Conservation (phyloP, 2,888 invertebrate species). For the Chrysolina haemoptera region DNA sequence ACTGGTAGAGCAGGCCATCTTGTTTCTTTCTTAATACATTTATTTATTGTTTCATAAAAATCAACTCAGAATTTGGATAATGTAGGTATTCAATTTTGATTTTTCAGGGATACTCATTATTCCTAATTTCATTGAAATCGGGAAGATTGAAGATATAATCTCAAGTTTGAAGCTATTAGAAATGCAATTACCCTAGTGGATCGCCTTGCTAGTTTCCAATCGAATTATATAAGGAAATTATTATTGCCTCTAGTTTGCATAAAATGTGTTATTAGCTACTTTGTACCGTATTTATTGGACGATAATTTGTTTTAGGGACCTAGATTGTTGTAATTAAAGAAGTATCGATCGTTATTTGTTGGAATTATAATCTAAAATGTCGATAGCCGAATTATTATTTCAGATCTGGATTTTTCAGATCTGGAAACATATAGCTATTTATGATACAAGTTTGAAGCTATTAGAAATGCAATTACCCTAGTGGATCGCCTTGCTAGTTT, state of each 20-base stretch:
- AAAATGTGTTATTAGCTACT: not conserved
- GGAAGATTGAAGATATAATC: too few species aligned
- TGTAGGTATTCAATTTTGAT: too few species aligned
- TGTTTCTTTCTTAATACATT: too few species aligned
- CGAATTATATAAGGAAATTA: not conserved
- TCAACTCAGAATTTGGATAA: too few species aligned
- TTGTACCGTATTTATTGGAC: not conserved
- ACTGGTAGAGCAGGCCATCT: too few species aligned
- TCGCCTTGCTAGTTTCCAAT: not conserved
- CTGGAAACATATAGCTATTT: too few species aligned
- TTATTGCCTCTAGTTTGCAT: not conserved
- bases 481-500: not conserved
- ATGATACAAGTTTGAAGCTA: not conserved
- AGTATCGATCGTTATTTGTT: not conserved
- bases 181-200: not conserved
- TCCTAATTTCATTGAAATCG: too few species aligned
- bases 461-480: not conserved
- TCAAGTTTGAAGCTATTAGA: not conserved
- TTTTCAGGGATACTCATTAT: too few species aligned
- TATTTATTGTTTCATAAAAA: too few species aligned
- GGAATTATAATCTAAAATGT: too few species aligned
- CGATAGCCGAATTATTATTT: too few species aligned
- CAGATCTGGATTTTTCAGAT: too few species aligned
- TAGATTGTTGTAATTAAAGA: not conserved
- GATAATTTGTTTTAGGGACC: not conserved